Evolutionary conservation across 2,888 invertebrate genomes (phyloP), one percentile per base, ranked within the genome.

Genomic region (Macaria notata): DNA sequence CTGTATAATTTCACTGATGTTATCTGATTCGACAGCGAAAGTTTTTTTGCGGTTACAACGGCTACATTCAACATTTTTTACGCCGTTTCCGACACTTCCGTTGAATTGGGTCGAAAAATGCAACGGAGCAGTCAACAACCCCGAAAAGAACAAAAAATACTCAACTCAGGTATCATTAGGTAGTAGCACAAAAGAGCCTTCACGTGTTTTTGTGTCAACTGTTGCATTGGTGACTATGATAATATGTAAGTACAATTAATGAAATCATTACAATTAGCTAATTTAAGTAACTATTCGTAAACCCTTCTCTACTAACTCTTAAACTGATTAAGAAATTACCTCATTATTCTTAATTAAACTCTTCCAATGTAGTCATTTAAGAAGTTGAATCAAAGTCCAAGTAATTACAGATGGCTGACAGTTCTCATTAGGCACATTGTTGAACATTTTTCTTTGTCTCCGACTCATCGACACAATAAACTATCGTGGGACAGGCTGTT

Each of bases 401-500:
- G 31, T 8, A 19, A 31, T 49, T 49, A 31, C 6, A 8, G 7
- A 31, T 33, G 31, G 7, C 19, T 33, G 9, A 9, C 4, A 29
- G 0, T 7, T 6, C n/a, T 33, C 29, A 33, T 33, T 36, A 44
- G 1, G 38, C 8, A 38, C 36, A 67, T 67, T 68, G 63, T 67
- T 64, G 36, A 46, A 33, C 39, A 45, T 43, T 48, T 47, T 64
- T 58, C 43, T 63, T 60, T 60, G 61, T 65, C 52, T 58, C 38
- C 29, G 42, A 47, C 39, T 54, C 54, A 61, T 54, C 53, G 54
- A 69, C 55, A 65, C 61, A 63, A 66, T 69, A 46, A 66, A 63
- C 59, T 56, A 64, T 57, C 74, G 75, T 77, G 76, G 65, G 76
- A 78, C 63, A 61, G 51, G 45, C 43, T n/a, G 41, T 64, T 73